Evolutionary conservation across 2,797 vertebrate genomes (phyloP).

Genomic region (Bryconaethiops microstoma): DNA sequence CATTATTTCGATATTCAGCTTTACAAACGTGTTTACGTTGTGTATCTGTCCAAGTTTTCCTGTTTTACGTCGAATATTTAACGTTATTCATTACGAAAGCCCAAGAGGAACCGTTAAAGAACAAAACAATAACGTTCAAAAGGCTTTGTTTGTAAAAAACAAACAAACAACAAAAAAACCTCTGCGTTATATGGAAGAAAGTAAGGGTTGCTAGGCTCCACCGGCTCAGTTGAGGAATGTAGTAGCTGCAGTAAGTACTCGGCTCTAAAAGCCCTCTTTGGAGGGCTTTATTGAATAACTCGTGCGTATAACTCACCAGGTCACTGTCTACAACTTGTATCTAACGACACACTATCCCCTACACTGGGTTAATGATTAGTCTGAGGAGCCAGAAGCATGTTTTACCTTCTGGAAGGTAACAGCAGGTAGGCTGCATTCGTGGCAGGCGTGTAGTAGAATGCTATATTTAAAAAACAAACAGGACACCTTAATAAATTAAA

Average conservation of each 20-base stretch:
- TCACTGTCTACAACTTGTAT: not conserved
- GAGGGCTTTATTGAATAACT: not conserved
- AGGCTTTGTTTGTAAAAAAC: not conserved
- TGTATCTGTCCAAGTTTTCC: not conserved
- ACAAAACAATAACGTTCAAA: too few species aligned
- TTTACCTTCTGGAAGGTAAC: not conserved
- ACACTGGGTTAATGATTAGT: not conserved
- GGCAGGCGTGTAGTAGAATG: not conserved
- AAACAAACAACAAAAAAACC: not conserved
- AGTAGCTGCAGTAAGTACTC: too few species aligned
- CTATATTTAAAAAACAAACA: too few species aligned
- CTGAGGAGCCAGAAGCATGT: not conserved
- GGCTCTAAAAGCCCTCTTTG: not conserved
- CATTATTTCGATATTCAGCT: too few species aligned
- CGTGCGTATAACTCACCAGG: too few species aligned
- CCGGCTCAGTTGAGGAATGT: not conserved
- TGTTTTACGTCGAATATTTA: not conserved
- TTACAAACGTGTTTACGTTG: not conserved
- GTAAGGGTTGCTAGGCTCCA: not conserved
- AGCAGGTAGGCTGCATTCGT: not conserved
- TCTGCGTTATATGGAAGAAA: not conserved
- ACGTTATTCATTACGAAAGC: not conserved
- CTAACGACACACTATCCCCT: not conserved
- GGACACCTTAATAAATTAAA: too few species aligned
- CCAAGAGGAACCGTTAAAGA: not conserved